A percentile compares a stretch with the other conserved stretches of the same genome.
Conservation (phyloP, 2,888 invertebrate genomes). For the Nebria brevicollis region DNA sequence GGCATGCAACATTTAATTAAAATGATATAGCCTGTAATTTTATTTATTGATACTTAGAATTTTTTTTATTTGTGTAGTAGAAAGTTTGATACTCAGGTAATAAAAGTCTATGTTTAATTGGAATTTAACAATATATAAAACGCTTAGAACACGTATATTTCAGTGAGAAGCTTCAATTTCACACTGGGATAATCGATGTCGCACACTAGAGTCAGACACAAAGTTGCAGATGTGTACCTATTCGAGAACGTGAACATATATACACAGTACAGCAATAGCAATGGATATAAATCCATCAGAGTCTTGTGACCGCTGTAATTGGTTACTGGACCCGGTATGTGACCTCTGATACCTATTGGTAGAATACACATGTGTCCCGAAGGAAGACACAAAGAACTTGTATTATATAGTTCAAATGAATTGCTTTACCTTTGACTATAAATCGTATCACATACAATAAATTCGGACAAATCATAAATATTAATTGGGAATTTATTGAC, state of each 20-base stretch:
- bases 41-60: no score
- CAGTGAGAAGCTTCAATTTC: constrained; percentile 29
- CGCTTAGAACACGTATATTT: constrained; percentile 10
- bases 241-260: constrained; percentile 22
- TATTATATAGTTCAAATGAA: not conserved
- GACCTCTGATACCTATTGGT: constrained; percentile 13
- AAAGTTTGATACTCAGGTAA: not conserved
- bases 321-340: constrained; percentile 30
- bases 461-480: not conserved
- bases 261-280: not conserved
- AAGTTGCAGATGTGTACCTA: constrained; percentile 35
- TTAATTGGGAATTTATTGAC: no score
- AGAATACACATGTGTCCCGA: not conserved
- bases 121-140: constrained; percentile 9
- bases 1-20: no score
- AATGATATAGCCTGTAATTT: no score
- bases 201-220: constrained; percentile 29
- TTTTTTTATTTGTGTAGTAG: no score
- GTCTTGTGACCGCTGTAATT: constrained; percentile 36
- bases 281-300: constrained; percentile 40
- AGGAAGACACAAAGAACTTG: not conserved
- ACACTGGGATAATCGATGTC: constrained; percentile 34
- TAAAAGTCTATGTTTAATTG: not conserved
- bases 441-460: not conserved
- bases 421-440: not conserved